Base-by-base conservation (phyloP, 2,888 invertebrate species). In the Sarcophaga subvicina region DNA sequence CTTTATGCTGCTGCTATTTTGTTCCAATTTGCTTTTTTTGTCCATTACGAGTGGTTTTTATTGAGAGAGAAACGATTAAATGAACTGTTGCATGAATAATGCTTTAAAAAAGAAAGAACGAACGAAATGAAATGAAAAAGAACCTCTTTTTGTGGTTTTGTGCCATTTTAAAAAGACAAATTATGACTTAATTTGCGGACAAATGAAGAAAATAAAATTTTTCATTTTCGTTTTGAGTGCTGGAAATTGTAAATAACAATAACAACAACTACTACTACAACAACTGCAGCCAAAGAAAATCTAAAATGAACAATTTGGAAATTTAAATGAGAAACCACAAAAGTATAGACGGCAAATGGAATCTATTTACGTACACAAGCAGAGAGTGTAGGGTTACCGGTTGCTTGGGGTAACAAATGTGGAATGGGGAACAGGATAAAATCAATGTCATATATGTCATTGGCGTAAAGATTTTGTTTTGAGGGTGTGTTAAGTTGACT, bases 31-130 rank as follows among this genome's bases (percentile, higher is more conserved):
- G 37, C 47, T 37, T 60, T n/a, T n/a, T 4, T 60, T 47, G 60
- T 62, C 45, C 25, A 45, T 17, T 20, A 54, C 17, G 14, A 54
- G 17, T 54, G 54, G 10, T 3, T 22, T 22, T 11, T 59, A 4
- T 75, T 17, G 27, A 64, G 71, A 63, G 37, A 72, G 49, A 83
- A 83, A 66, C 78, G 60, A 69, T 77, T 78, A 83, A 78, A 78
- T 83, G 72, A 78, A 83, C 78, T 83, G 78, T 83, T 83, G 77
- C 83, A 78, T 72, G 66, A 67, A 67, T 37, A 77, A 77, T 67
- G 66, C 37, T 14, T 12, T 14, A 54, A 54, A 14, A 54, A 4
- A 4, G 17, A 54, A 14, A 54, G 17, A 45, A 66, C 22, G 12
- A 11, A 10, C 14, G 22, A 25, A 70, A 69, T 22, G 47, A 69